A percentile compares a stretch with the other conserved stretches of the same genome.
These are phyloP conservation scores for Microcebus lehilahytsara DNA, from an alignment of 2,113 vertebrate genomes.

Conservation along the genomic window DNA sequence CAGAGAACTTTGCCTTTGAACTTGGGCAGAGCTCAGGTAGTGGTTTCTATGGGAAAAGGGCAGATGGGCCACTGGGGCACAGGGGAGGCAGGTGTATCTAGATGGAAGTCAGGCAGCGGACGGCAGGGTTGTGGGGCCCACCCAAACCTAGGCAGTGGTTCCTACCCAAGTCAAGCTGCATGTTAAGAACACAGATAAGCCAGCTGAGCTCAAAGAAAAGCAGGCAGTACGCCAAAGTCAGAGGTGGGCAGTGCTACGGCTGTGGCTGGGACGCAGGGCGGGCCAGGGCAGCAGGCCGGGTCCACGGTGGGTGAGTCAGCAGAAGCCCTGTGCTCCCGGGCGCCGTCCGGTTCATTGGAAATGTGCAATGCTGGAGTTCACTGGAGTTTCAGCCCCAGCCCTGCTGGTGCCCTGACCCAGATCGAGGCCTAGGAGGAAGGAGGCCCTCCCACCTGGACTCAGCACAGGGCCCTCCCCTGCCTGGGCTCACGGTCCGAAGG, in stretches of 20 bases:
- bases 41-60: neutral
- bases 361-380: neutral
- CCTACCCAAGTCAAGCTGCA: neutral
- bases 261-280: neutral
- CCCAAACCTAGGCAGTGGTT: neutral
- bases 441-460: too few relatives aligned
- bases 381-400: neutral
- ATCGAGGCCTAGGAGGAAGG: neutral
- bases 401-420: neutral
- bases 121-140: too few relatives aligned
- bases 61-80: rapidly evolving
- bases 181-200: neutral
- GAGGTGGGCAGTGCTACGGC: too few relatives aligned
- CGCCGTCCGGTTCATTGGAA: neutral
- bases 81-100: neutral
- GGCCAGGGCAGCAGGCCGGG: neutral
- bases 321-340: neutral
- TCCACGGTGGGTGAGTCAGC: neutral
- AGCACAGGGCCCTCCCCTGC: neutral
- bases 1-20: neutral
- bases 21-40: neutral
- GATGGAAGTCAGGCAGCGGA: neutral
- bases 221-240: neutral
- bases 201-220: neutral
- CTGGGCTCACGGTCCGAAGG: neutral